Evolutionary conservation across 2,888 invertebrate species (phyloP), one percentile per base, ranked within the genome.

Genomic region (Leptopilina drosophilae): DNA sequence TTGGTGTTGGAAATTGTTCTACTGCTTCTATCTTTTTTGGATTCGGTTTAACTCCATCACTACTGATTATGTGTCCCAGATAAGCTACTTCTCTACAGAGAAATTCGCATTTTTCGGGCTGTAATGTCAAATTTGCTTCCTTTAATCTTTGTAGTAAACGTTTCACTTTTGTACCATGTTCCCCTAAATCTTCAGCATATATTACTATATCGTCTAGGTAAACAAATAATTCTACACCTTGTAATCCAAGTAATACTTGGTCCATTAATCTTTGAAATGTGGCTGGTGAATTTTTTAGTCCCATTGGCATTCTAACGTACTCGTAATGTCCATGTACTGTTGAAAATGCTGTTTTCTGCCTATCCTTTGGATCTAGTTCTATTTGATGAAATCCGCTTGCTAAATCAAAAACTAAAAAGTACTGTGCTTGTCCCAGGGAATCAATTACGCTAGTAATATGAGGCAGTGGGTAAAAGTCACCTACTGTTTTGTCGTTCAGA

Each of bases 181-280:
- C 83, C 66, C 83, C 79, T 33, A 88, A 67, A 9, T 53, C 79
- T 46, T 78, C 81, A 8, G 83, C 86, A 77, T 59, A n/a, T 4
- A 90, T 84, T 5, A 90, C 81, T 26, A 86, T 82, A 33, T 87
- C 85, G 75, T 88, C 87, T 11, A 87, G 42, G 65, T 87, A 87
- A 0, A 86, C 84, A 3, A 84, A 78, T 49, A 85, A 84, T 33
- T 80, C 82, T 67, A 84, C 79, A 12, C 81, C 81, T 53, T 83
- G 82, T 11, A 87, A 64, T 0, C 81, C 85, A 33, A 80, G 26
- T 7, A 88, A 77, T 11, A 87, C 81, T 64, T 59, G 65, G 56
- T 82, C 79, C 83, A 86, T 86, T 9, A 84, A 14, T 53, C 82
- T 26, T 75, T 84, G 84, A 33, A 84, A 85, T 0, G 84, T 33